phyloP scores from a whole-genome alignment of 1,140 invertebrate genomes.

The Melanaphis sacchari region DNA sequence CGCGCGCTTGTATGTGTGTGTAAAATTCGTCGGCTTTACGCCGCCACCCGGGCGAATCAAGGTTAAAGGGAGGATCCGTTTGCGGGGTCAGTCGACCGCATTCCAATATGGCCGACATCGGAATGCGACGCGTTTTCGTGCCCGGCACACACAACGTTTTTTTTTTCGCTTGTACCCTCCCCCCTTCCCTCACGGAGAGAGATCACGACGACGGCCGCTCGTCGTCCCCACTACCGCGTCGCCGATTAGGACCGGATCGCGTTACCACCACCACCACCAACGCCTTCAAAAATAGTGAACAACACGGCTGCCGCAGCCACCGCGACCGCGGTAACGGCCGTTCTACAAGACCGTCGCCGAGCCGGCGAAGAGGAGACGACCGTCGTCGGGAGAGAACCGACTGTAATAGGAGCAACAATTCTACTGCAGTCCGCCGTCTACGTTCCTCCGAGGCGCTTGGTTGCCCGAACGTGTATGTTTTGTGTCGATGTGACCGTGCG shows the following conservation, averaged over 20 bases:
- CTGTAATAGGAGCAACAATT: not conserved
- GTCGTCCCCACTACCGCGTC: not conserved
- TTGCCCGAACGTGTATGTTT: not conserved
- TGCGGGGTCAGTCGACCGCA: slow-evolving; percentile 64
- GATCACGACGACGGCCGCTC: not conserved
- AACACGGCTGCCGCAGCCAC: not conserved
- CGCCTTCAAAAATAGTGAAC: too few species aligned
- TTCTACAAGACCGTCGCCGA: not conserved
- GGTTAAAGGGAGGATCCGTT: slow-evolving; percentile 57
- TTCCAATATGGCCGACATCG: slow-evolving; percentile 68
- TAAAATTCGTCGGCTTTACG: slow-evolving; percentile 29
- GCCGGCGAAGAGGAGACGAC: not conserved
- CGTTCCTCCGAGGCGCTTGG: not conserved
- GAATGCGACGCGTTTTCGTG: slow-evolving; percentile 66
- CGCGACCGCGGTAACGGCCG: not conserved
- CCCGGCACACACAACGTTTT: not conserved
- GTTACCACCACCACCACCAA: not conserved
- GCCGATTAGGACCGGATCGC: not conserved
- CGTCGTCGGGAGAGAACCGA: not conserved
- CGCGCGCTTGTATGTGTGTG: not conserved
- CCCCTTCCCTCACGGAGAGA: not conserved
- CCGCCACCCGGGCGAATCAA: slow-evolving; percentile 28
- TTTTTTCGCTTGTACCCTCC: not conserved
- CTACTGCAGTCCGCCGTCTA: not conserved
- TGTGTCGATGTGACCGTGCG: not conserved